Base-by-base conservation (phyloP, 2,797 vertebrate genomes). In the Syngnathus acus region DNA sequence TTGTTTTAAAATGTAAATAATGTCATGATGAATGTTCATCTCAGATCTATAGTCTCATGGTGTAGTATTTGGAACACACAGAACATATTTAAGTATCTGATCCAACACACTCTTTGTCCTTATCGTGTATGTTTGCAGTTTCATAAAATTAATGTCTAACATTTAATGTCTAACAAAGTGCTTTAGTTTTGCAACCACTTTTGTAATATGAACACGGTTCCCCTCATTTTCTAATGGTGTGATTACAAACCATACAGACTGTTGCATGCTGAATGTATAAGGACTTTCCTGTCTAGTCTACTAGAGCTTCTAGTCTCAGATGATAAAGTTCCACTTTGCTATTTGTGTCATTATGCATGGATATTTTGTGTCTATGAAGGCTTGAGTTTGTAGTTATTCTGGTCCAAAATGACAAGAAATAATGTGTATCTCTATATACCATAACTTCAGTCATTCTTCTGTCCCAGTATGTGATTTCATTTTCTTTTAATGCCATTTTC, bases 221-320 rank as follows among this genome's bases (percentile, higher is more conserved):
- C 4, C 21, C 21, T 54, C 51, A 26, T 54, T 11, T 23, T 54
- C 51, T 54, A 23, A 32, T 6, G 10, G 23, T 40, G 86, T 89
- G 83, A 91, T 92, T 91, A 90, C 91, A 91, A 91, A 88, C 93
- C 92, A 90, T 93, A 89, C 93, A 93, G 92, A 92, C 95, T 94
- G 92, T 92, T 95, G 95, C 95, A 98, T 96, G 95, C 93, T 94
- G 94, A 94, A 93, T 93, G 93, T 91, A 92, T 91, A 90, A 87
- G 80, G 93, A 82, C 86, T 92, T 93, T 92, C 78, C 86, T 90
- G 40, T 91, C 89, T 91, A 84, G 92, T 91, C 91, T 91, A 92
- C 92, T 94, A 78, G 81, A 87, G 2, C 9, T 92, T 89, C 92
- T 32, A 4, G 32, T 32, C 32, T 32, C 3, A 4, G 32, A 32